Percentiles rank a stretch among this genome's conserved stretches.
These are phyloP conservation scores for Andricus curvator DNA, from an alignment of 2,888 invertebrate species.

Conservation along the genomic window DNA sequence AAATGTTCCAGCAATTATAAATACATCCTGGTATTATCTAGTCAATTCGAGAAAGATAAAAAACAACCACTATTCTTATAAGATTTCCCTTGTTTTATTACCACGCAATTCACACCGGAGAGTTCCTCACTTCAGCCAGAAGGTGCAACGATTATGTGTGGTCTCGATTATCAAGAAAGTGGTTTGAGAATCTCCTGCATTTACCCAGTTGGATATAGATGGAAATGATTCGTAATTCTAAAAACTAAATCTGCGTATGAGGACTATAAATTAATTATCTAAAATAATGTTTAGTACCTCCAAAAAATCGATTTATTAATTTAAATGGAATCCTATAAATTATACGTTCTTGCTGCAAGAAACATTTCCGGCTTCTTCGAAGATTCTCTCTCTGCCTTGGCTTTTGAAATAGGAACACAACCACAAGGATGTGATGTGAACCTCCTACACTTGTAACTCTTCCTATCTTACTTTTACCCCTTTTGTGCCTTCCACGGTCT, in stretches of 20 bases:
- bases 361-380: neutral
- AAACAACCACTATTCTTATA: neutral
- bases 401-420: neutral
- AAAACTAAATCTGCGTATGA: slow-evolving; percentile 56
- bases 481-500: slow-evolving; percentile 29
- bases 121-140: slow-evolving; percentile 42
- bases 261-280: slow-evolving; percentile 10
- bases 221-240: slow-evolving; percentile 53
- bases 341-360: too few relatives aligned
- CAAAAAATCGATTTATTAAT: neutral
- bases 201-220: slow-evolving; percentile 27
- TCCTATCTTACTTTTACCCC: slow-evolving; percentile 27
- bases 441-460: slow-evolving; percentile 28
- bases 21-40: neutral
- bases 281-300: neutral
- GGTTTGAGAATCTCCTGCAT: slow-evolving; percentile 41
- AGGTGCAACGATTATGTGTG: slow-evolving; percentile 43
- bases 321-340: too few relatives aligned
- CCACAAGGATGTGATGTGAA: neutral
- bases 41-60: neutral
- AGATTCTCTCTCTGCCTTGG: neutral
- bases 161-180: slow-evolving; percentile 50
- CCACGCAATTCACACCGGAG: slow-evolving; percentile 12
- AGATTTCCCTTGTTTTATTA: slow-evolving; percentile 23
- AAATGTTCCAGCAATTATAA: neutral